Percentiles rank a stretch among this genome's conserved stretches.
Conservation (phyloP, 1,140 invertebrate species). For the Ctenoplectra terminalis region DNA sequence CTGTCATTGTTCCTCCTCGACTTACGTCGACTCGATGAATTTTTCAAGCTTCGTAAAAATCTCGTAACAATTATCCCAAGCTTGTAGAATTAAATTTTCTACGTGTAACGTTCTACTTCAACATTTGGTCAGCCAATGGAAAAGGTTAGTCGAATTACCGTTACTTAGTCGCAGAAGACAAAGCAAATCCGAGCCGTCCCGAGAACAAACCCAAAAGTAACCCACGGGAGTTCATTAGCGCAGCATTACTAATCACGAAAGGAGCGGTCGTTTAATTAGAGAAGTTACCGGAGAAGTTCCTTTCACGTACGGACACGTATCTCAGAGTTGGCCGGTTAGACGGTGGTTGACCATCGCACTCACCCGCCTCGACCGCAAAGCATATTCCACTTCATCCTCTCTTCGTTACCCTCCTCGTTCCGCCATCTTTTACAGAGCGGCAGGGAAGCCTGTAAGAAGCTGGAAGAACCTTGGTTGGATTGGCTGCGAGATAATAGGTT, state of each 20-base stretch:
- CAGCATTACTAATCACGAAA: slow-evolving; percentile 54
- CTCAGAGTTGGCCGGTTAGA: slow-evolving; percentile 42
- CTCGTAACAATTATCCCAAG: too few relatives aligned
- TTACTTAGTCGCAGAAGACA: not conserved
- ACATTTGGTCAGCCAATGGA: not conserved
- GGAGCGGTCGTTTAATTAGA: slow-evolving; percentile 57
- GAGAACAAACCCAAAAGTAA: slow-evolving; percentile 26
- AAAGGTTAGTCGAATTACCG: not conserved
- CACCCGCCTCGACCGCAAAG: slow-evolving; percentile 32
- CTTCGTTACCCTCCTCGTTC: slow-evolving; percentile 29
- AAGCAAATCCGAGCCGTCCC: not conserved
- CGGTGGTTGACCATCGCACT: slow-evolving; percentile 52
- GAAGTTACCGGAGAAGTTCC: slow-evolving; percentile 53
- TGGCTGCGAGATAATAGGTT: not conserved
- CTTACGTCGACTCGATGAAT: not conserved
- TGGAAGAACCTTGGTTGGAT: not conserved
- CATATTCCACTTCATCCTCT: slow-evolving; percentile 41
- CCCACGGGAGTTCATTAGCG: slow-evolving; percentile 51
- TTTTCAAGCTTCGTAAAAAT: too few relatives aligned
- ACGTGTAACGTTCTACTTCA: too few relatives aligned
- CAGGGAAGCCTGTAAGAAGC: not conserved
- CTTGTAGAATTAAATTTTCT: too few relatives aligned
- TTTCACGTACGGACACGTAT: slow-evolving; percentile 54
- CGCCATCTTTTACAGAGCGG: not conserved
- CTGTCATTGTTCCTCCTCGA: not conserved